These are phyloP conservation scores for Platerodrilus igneus DNA, from an alignment of 2,888 invertebrate species.

Conservation along the genomic window DNA sequence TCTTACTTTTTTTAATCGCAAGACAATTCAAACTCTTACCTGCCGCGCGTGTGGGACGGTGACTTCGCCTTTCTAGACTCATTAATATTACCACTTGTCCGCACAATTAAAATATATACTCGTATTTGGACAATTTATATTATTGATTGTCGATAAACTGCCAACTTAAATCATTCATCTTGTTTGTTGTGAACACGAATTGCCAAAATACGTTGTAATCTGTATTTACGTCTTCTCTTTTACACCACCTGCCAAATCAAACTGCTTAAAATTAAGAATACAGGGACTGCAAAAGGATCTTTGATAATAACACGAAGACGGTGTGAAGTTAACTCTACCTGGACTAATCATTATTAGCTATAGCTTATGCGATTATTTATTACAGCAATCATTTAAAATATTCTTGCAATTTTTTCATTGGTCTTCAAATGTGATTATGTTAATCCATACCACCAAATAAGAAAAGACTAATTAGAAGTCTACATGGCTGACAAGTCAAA, in stretches of 20 bases:
- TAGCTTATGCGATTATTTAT: too few species aligned
- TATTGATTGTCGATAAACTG: constrained; percentile 48
- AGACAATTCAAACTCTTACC: constrained; percentile 33
- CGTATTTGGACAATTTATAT: constrained; percentile 49
- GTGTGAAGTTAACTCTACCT: too few species aligned
- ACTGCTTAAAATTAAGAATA: constrained; percentile 26
- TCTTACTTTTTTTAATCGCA: constrained; percentile 9
- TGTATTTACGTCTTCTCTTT: constrained; percentile 30
- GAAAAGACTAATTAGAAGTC: too few species aligned
- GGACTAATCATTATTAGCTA: too few species aligned
- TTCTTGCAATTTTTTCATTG: too few species aligned
- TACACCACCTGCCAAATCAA: constrained; percentile 29
- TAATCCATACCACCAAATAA: too few species aligned
- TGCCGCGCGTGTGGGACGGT: constrained; percentile 42
- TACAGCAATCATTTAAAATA: too few species aligned
- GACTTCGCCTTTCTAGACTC: constrained; percentile 38
- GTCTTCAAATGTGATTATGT: too few species aligned
- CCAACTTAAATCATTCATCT: constrained; percentile 42
- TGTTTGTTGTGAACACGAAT: constrained; percentile 36
- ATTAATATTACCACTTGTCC: constrained; percentile 49
- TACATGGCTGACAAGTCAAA: too few species aligned
- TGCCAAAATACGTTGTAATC: constrained; percentile 34
- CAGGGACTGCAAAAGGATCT: constrained; percentile 20
- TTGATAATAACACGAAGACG: constrained; percentile 20
- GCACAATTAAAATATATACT: constrained; percentile 50